A percentile compares a stretch with the other conserved stretches of the same genome.
Evolutionary conservation across 2,797 vertebrate genomes (phyloP).

Genomic region (Paedocypris micromegethes): DNA sequence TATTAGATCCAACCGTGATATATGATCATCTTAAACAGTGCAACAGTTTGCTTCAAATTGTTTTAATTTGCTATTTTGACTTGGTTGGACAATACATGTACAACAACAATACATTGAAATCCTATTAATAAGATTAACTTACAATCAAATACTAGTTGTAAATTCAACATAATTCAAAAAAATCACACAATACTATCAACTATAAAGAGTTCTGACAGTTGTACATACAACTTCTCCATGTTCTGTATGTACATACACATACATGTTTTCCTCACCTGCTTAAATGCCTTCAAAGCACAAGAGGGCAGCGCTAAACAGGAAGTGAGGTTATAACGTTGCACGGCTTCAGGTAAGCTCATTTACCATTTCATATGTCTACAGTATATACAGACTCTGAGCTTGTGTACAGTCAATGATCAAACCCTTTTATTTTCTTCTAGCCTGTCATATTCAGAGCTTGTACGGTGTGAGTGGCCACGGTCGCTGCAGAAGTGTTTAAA

Average conservation of each 20-base stretch:
- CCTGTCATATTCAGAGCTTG: slow-evolving; percentile 34
- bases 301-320: slow-evolving; percentile 12
- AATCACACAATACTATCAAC: no score
- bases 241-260: no score
- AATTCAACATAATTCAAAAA: no score
- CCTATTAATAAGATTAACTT: background rate
- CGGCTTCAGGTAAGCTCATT: slow-evolving; percentile 1
- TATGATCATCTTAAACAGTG: no score
- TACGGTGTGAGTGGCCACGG: slow-evolving; percentile 9
- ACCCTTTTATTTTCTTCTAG: slow-evolving; percentile 11
- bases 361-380: slow-evolving; percentile 14
- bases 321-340: slow-evolving; percentile 10
- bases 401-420: background rate
- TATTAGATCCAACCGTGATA: slow-evolving; percentile 1
- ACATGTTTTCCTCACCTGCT: background rate
- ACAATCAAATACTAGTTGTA: background rate
- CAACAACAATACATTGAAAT: background rate
- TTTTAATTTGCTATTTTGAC: no score
- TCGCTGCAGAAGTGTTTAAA: slow-evolving; percentile 63
- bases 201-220: no score
- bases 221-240: no score
- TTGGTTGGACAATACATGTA: slow-evolving; percentile 1
- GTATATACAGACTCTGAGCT: slow-evolving; percentile 5
- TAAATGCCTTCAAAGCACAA: slow-evolving; percentile 16
- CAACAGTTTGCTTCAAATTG: no score